Evolutionary conservation across 2,797 vertebrate species (phyloP), one percentile per base, ranked within the genome.

Genomic region (Malurus leucopterus): DNA sequence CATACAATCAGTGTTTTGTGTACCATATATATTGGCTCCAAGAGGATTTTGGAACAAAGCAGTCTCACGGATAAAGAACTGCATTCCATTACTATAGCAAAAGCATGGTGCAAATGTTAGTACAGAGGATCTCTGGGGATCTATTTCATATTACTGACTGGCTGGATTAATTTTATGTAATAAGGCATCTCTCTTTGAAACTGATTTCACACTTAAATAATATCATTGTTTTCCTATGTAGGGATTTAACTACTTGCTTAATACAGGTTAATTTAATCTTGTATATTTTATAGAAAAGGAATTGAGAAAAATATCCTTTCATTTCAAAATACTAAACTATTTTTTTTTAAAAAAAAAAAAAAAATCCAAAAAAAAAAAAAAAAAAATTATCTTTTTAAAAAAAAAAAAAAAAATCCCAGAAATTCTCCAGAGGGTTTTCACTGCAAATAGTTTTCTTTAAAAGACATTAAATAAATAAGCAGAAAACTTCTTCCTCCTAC

Each of bases 191-290:
- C 9, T 80, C 34, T 78, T 49, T 74, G 69, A 73, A 91, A 75
- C 30, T 63, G 34, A 63, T 29, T 80, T 92, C 67, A 59, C n/a
- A 78, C 26, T 81, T 85, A 90, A 88, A 80, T 71, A 68, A 23
- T 55, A 6, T 49, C 23, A 74, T 84, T 44, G 10, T 12, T 53
- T 92, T 88, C 27, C 41, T 77, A 9, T 40, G 10, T 15, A 84
- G 44, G 19, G 23, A 78, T 86, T 88, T 86, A 81, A 17, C n/a
- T 84, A 41, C 44, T 57, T 86, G n/a, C 24, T 68, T 70, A 70
- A 64, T 69, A 50, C 15, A 71, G 9, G 43, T 71, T 85, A 84
- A 58, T 75, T 78, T 75, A 43, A 57, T 49, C 12, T 67, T 80
- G 4, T 43, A 7, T 34, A 57, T 75, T 86, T 77, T 54, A 44